phyloP scores from a whole-genome alignment of 2,113 vertebrate species.

The Meleagris gallopavo region DNA sequence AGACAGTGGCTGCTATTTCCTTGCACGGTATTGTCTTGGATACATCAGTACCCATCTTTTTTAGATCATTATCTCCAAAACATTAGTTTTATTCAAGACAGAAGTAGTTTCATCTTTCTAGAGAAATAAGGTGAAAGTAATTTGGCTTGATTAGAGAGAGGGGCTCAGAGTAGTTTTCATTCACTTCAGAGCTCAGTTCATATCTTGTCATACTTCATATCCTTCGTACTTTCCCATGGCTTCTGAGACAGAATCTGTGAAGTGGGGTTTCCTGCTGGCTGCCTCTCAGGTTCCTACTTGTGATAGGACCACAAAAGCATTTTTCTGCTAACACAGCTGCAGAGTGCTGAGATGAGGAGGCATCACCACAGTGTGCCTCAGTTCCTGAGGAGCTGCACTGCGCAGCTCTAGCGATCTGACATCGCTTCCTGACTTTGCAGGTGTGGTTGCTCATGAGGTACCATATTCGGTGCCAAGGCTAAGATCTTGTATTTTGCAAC shows the following conservation, averaged over 20 bases:
- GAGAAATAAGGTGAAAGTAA: neutral
- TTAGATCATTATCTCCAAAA: neutral
- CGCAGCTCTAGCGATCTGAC: neutral
- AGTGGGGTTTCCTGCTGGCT: neutral
- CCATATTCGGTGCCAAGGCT: neutral
- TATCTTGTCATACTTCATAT: neutral
- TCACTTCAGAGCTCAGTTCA: neutral
- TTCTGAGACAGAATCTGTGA: neutral
- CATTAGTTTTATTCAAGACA: neutral
- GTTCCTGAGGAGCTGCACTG: neutral
- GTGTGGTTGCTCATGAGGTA: neutral
- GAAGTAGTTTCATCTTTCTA: neutral
- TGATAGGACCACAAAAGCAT: rapidly evolving
- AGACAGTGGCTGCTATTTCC: neutral
- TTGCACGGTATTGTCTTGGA: neutral
- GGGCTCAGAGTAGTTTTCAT: neutral
- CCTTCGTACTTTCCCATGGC: neutral
- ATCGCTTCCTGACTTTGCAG: neutral
- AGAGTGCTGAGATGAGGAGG: neutral
- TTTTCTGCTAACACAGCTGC: neutral
- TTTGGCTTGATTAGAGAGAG: neutral
- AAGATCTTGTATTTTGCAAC: neutral
- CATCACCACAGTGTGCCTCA: neutral
- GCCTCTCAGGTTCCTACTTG: rapidly evolving
- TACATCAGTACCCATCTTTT: neutral